Evolutionary conservation across 1,140 invertebrate species (phyloP).

Genomic region (Oncopodura yosiiana): DNA sequence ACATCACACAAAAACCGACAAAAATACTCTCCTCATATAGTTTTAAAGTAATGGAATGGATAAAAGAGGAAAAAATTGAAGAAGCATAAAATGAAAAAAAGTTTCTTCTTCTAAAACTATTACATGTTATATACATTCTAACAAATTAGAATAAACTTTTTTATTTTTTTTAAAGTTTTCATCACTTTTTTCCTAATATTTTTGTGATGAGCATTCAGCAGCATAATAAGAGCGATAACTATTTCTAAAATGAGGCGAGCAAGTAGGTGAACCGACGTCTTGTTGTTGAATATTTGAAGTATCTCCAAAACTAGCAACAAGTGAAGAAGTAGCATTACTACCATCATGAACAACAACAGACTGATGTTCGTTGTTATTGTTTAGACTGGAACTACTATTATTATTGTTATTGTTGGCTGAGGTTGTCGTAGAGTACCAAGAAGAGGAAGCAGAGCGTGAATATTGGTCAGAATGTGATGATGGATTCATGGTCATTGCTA

Average conservation of each 20-base stretch:
- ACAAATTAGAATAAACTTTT: neutral
- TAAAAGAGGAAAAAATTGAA: neutral
- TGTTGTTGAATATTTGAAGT: conserved; percentile 14
- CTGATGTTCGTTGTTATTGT: conserved; percentile 9
- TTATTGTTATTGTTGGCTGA: conserved; percentile 17
- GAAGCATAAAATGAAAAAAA: neutral
- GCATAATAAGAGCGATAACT: conserved; percentile 25
- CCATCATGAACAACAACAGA: conserved; percentile 10
- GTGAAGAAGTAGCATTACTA: neutral
- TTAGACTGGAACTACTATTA: neutral
- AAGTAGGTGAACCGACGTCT: conserved; percentile 16
- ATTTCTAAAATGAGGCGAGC: conserved; percentile 16
- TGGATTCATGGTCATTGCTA: conserved; percentile 24
- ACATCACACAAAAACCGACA: neutral
- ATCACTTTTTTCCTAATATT: conserved; percentile 14
- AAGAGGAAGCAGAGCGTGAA: neutral
- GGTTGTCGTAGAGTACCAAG: neutral
- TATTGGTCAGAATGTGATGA: conserved; percentile 13
- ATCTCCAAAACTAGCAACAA: neutral
- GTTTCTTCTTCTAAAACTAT: too few relatives aligned
- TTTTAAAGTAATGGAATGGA: neutral
- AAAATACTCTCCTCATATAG: neutral
- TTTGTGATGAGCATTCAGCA: conserved; percentile 26
- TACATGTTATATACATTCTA: neutral
- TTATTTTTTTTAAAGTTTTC: neutral